phyloP scores from a whole-genome alignment of 2,113 vertebrate species.

The Anser cygnoides region DNA sequence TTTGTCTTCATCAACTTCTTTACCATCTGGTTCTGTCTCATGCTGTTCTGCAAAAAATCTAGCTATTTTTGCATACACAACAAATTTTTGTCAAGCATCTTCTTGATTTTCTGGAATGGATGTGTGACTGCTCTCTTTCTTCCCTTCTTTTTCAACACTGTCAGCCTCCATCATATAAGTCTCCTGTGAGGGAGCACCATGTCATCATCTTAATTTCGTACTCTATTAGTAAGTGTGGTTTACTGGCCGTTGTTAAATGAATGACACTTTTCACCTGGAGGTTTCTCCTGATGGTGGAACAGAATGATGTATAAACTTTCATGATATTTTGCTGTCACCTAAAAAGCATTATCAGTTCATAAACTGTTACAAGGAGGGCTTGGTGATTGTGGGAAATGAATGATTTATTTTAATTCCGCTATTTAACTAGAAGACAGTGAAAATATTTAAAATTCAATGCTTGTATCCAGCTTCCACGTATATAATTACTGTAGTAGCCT shows the following conservation, averaged over 20 bases:
- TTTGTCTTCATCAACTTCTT: background rate
- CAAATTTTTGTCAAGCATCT: background rate
- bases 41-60: background rate
- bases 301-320: background rate
- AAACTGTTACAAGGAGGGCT: background rate
- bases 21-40: background rate
- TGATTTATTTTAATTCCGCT: background rate
- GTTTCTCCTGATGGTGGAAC: background rate
- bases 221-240: background rate
- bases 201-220: background rate
- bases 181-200: background rate
- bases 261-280: background rate
- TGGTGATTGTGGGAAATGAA: background rate
- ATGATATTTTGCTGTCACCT: background rate
- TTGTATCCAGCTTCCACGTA: background rate
- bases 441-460: background rate
- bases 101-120: background rate
- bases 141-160: background rate
- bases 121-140: background rate
- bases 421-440: background rate
- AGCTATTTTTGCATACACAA: background rate
- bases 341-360: background rate
- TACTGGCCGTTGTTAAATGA: background rate
- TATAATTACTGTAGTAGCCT: constrained; percentile 13
- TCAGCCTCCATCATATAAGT: background rate